Conservation (phyloP, 2,888 invertebrate genomes). For the Eilema griseolum region DNA sequence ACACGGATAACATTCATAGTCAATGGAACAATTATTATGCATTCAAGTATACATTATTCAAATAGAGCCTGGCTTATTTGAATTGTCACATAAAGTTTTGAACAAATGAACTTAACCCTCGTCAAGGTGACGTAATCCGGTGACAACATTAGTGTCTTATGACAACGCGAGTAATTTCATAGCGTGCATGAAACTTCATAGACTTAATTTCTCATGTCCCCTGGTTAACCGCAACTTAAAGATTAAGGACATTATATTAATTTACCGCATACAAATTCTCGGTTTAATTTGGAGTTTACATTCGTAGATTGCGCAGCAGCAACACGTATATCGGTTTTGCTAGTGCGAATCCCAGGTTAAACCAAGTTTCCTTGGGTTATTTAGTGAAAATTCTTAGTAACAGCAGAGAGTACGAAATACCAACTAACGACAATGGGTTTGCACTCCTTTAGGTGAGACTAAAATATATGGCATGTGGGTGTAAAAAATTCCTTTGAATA, state of each 20-base stretch:
- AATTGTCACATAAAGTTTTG: slow-evolving; percentile 53
- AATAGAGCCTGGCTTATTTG: slow-evolving; percentile 36
- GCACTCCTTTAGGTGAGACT: no score
- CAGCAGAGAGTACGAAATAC: background rate
- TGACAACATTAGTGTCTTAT: slow-evolving; percentile 69
- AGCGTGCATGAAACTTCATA: slow-evolving; percentile 36
- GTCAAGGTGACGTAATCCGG: slow-evolving; percentile 65
- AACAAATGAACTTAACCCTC: slow-evolving; percentile 70
- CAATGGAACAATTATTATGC: slow-evolving; percentile 15
- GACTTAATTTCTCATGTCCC: slow-evolving; percentile 43
- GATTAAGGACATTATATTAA: slow-evolving; percentile 40
- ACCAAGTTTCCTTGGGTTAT: background rate
- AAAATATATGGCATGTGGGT: no score
- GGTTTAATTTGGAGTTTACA: slow-evolving; percentile 15
- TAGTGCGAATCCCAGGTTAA: background rate
- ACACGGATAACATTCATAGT: background rate
- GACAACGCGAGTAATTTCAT: slow-evolving; percentile 65
- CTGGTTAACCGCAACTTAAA: slow-evolving; percentile 26
- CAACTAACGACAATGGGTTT: no score
- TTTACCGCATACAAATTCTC: slow-evolving; percentile 19
- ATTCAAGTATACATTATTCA: slow-evolving; percentile 21
- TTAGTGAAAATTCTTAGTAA: background rate
- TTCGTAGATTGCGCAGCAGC: background rate
- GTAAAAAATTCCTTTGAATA: no score
- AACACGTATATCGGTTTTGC: background rate